Evolutionary conservation across 2,113 vertebrate genomes (phyloP).

Genomic region (Cinclus mexicanus): DNA sequence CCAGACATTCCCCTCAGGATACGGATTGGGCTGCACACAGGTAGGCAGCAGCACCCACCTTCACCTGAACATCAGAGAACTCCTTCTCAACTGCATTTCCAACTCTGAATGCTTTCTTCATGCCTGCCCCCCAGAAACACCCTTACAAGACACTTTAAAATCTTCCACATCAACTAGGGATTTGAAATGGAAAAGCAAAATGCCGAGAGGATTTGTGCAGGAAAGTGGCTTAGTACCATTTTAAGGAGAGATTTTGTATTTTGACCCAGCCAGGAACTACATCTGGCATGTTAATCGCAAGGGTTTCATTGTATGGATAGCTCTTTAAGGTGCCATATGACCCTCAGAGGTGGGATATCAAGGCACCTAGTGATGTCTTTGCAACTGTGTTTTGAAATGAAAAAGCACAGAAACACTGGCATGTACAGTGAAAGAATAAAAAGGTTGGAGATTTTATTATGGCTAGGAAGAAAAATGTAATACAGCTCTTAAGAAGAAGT

Average conservation of each 20-base stretch:
- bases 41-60: constrained; percentile 58
- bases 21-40: constrained; percentile 90
- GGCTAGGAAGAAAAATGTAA: neutral
- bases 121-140: neutral
- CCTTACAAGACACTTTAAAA: neutral
- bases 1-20: constrained; percentile 88
- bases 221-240: neutral
- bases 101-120: neutral
- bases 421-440: neutral
- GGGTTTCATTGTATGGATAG: neutral
- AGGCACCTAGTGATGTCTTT: neutral
- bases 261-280: neutral
- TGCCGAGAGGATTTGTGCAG: neutral
- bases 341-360: rapidly evolving
- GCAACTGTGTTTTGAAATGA: neutral
- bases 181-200: neutral
- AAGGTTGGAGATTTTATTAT: neutral
- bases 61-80: neutral
- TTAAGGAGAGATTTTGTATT: neutral
- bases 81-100: neutral
- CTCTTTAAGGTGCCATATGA: neutral
- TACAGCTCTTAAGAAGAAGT: neutral
- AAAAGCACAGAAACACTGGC: neutral
- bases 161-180: neutral
- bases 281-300: neutral